Evolutionary conservation across 2,888 invertebrate species (phyloP), one percentile per base, ranked within the genome.

Genomic region (Drosophila niveifrons): DNA sequence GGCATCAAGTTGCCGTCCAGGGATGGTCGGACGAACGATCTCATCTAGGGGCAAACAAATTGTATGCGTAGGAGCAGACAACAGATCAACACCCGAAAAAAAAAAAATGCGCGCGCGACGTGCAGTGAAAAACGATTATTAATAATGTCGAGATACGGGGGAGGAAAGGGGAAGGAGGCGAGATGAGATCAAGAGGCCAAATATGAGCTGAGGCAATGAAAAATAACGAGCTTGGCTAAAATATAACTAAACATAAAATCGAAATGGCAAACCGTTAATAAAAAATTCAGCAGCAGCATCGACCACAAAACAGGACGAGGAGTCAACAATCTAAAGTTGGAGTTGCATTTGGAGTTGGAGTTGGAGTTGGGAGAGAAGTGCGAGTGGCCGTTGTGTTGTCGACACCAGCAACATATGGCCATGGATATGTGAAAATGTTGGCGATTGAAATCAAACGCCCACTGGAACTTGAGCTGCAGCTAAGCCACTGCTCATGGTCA

Each of bases 361-460:
- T 36, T 36, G 36, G 11, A 11, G 36, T 36, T n/a, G 13, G 1
- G 23, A 23, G 23, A 23, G 23, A 15, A 13, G 39, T 15, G 13
- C 67, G 65, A 70, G 72, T 70, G 64, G 64, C 71, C 73, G 86
- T 80, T 84, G 64, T 72, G 72, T 75, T 61, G 61, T 63, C 78
- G 69, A 73, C 69, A 78, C 78, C 74, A 63, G 69, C 78, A 78
- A 73, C 76, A 78, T 63, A 72, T 77, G 78, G 65, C 59, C 59
- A 46, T 72, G 81, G 70, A 75, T 87, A 84, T 83, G 83, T 87
- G 83, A 79, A 85, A 83, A 85, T 85, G 80, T 88, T 75, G n/a
- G 77, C 85, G 88, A 88, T 90, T 85, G 89, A 89, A 87, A 89
- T 89, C 88, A 85, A 88, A 90, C 89, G 88, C 88, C 88, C 89